Conservation (phyloP, 2,113 vertebrate species). For the Syngnathoides biaculeatus region DNA sequence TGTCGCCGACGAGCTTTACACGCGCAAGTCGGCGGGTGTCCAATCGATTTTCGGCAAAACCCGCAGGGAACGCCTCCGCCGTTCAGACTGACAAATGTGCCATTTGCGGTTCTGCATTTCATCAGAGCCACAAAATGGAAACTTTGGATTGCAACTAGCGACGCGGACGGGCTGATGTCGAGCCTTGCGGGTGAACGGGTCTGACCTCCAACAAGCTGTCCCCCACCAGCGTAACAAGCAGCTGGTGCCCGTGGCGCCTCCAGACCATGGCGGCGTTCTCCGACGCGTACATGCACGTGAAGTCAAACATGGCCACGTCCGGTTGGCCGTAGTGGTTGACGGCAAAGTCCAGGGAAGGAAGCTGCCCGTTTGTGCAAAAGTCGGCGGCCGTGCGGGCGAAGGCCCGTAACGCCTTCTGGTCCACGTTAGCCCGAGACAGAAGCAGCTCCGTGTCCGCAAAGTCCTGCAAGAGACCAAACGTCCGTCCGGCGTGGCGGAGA, state of each 20-base stretch:
- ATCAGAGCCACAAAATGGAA: no score
- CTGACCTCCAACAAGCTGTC: slow-evolving; percentile 93
- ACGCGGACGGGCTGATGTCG: no score
- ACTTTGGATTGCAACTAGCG: no score
- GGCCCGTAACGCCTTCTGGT: slow-evolving; percentile 87
- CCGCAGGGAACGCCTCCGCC: no score
- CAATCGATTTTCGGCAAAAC: no score
- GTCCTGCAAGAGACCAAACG: slow-evolving; percentile 71
- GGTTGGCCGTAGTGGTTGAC: slow-evolving; percentile 96
- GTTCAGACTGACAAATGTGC: no score
- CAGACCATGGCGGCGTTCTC: slow-evolving; percentile 89
- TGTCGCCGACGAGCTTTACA: no score
- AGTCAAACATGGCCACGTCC: slow-evolving; percentile 97
- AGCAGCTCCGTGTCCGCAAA: slow-evolving; percentile 84
- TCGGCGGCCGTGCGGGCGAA: slow-evolving; percentile 88
- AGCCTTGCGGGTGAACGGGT: not conserved
- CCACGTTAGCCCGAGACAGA: slow-evolving; percentile 86
- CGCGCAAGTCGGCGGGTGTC: no score
- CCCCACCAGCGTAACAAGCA: slow-evolving; percentile 89
- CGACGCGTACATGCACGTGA: slow-evolving; percentile 94
- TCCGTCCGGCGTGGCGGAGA: no score
- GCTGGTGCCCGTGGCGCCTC: slow-evolving; percentile 79
- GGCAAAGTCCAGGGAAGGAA: slow-evolving; percentile 88
- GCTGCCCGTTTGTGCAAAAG: slow-evolving; percentile 91
- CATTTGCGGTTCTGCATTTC: no score